Percentiles rank a stretch among this genome's conserved stretches.
Evolutionary conservation across 2,797 vertebrate species (phyloP).

Genomic region (Coregonus sp.): DNA sequence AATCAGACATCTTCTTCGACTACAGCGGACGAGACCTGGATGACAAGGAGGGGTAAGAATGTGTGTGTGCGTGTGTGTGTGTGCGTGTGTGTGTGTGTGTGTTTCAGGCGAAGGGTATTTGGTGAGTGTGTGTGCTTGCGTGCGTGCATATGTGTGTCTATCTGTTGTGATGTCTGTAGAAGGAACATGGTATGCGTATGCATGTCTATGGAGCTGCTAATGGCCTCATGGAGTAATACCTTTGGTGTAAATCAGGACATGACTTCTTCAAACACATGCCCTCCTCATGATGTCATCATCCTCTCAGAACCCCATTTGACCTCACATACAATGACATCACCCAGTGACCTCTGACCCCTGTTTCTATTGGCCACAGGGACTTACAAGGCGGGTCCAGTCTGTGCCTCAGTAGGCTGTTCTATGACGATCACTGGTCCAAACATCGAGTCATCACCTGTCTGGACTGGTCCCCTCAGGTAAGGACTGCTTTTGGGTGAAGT

Average conservation of each 20-base stretch:
- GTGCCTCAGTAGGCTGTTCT: conserved; percentile 90
- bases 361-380: conserved; percentile 59
- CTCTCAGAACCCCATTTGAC: conserved; percentile 29
- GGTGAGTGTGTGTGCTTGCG: conserved; percentile 14
- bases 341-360: conserved; percentile 23
- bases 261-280: conserved; percentile 63
- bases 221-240: conserved; percentile 49
- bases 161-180: conserved; percentile 19
- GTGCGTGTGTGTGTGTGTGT: too few species aligned
- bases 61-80: too few species aligned
- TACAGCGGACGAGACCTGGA: conserved; percentile 90
- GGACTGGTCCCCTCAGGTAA: conserved; percentile 97
- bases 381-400: conserved; percentile 87
- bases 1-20: conserved; percentile 93
- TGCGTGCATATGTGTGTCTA: conserved; percentile 36
- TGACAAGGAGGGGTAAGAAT: conserved; percentile 90
- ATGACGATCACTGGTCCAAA: conserved; percentile 97
- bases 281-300: conserved; percentile 58
- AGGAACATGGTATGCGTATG: too few species aligned
- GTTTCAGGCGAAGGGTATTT: too few species aligned
- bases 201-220: neutral
- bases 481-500: neutral
- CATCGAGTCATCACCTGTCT: conserved; percentile 96
- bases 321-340: conserved; percentile 3
- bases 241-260: conserved; percentile 43